phyloP scores from a whole-genome alignment of 2,888 invertebrate species.

The Eilema caniola region DNA sequence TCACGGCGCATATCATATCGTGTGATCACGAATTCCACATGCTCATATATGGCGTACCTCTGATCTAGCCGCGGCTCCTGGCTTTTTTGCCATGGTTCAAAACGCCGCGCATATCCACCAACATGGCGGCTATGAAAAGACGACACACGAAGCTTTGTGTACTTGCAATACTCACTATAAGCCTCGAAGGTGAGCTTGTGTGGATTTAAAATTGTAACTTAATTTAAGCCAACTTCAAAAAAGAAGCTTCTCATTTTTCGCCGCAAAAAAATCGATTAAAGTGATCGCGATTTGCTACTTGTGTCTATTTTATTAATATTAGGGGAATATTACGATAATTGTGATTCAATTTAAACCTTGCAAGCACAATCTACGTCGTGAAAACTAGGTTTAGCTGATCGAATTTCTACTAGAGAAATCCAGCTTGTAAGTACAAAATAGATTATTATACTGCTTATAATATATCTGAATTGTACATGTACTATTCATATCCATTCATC shows the following conservation, averaged over 20 bases:
- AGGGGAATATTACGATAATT: too few species aligned
- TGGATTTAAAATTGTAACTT: neutral
- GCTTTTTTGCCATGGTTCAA: slow-evolving; percentile 26
- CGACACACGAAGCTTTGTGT: slow-evolving; percentile 6
- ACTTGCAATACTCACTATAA: neutral
- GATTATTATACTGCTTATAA: too few species aligned
- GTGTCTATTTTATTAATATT: too few species aligned
- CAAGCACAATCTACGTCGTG: too few species aligned
- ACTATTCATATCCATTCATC: neutral
- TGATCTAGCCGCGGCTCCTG: slow-evolving; percentile 53
- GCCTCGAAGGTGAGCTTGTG: neutral
- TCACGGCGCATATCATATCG: slow-evolving; percentile 26
- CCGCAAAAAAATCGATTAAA: neutral
- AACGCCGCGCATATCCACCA: slow-evolving; percentile 17
- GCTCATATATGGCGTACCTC: slow-evolving; percentile 49
- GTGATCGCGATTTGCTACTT: neutral
- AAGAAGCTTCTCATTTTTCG: neutral
- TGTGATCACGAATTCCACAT: slow-evolving; percentile 37
- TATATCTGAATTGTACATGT: too few species aligned
- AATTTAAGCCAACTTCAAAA: neutral
- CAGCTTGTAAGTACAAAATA: too few species aligned
- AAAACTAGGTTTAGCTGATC: too few species aligned
- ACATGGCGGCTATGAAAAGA: slow-evolving; percentile 17
- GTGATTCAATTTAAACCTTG: too few species aligned
- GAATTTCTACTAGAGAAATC: too few species aligned